These are phyloP conservation scores for Ectropis crepuscularia DNA, from an alignment of 2,888 invertebrate genomes.

Conservation along the genomic window DNA sequence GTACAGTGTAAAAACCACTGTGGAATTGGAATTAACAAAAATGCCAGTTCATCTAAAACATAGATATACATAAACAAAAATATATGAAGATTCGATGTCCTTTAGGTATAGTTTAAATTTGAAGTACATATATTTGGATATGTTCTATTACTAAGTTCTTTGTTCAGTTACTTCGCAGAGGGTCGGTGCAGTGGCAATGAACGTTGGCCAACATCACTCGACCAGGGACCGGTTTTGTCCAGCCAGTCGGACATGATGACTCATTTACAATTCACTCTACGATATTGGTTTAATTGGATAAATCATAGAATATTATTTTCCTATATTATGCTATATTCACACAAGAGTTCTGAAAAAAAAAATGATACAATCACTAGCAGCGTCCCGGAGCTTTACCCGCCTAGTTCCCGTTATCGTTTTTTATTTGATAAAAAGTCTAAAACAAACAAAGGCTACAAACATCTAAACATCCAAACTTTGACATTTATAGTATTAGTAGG, in stretches of 20 bases:
- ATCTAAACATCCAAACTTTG: neutral
- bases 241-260: slow-evolving; percentile 47
- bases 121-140: slow-evolving; percentile 3
- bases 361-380: too few relatives aligned
- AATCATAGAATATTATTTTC: too few relatives aligned
- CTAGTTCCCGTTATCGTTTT: too few relatives aligned
- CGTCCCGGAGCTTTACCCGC: too few relatives aligned
- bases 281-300: slow-evolving; percentile 31
- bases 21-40: too few relatives aligned
- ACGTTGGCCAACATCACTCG: slow-evolving; percentile 43
- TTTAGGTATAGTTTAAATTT: neutral
- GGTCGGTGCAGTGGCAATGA: slow-evolving; percentile 53
- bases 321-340: too few relatives aligned
- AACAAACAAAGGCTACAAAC: neutral
- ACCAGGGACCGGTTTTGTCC: slow-evolving; percentile 53
- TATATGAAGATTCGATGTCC: neutral
- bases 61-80: too few relatives aligned
- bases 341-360: too few relatives aligned
- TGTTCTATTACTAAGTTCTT: slow-evolving; percentile 16
- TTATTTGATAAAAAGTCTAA: too few relatives aligned
- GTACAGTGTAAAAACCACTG: too few relatives aligned
- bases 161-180: slow-evolving; percentile 25
- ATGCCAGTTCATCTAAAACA: too few relatives aligned
- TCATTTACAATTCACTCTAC: slow-evolving; percentile 37
- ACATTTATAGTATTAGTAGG: too few relatives aligned